phyloP scores from a whole-genome alignment of 1,140 invertebrate genomes.

The Dendrolimus kikuchii region DNA sequence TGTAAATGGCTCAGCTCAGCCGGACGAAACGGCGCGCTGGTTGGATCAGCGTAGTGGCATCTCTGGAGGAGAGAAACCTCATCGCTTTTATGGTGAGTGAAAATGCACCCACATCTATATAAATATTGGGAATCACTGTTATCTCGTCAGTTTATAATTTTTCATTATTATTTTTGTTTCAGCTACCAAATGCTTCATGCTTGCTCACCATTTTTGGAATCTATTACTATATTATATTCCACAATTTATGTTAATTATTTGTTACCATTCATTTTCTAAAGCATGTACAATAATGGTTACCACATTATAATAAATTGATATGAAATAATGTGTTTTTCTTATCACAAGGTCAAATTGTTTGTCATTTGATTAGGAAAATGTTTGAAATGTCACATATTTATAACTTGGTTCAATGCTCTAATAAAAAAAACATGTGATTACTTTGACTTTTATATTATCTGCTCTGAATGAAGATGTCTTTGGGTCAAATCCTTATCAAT shows the following conservation, averaged over 20 bases:
- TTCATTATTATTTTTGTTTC: slow-evolving; percentile 51
- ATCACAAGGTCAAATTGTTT: slow-evolving; percentile 4
- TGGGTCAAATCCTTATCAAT: slow-evolving; percentile 12
- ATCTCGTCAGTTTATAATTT: slow-evolving; percentile 11
- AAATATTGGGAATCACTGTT: not conserved
- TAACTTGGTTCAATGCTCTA: slow-evolving; percentile 18
- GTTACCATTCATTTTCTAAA: slow-evolving; percentile 15
- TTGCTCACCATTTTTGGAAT: slow-evolving; percentile 19
- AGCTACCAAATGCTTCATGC: slow-evolving; percentile 41
- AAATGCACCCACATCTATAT: not conserved
- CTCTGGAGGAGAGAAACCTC: slow-evolving; percentile 53
- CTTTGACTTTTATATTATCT: not conserved
- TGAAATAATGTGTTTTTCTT: slow-evolving; percentile 4
- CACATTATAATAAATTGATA: not conserved
- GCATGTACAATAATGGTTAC: slow-evolving; percentile 9
- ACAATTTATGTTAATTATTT: slow-evolving; percentile 17
- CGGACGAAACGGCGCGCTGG: slow-evolving; percentile 67
- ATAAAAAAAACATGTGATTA: slow-evolving; percentile 5
- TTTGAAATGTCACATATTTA: slow-evolving; percentile 7
- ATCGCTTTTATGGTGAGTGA: slow-evolving; percentile 70
- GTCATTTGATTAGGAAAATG: slow-evolving; percentile 3
- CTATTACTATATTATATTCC: slow-evolving; percentile 16
- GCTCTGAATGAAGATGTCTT: slow-evolving; percentile 6
- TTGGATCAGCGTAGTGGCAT: slow-evolving; percentile 58
- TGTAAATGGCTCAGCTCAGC: slow-evolving; percentile 67